A percentile compares a stretch with the other conserved stretches of the same genome.
These are phyloP conservation scores for Nannospalax galili DNA, from an alignment of 2,113 vertebrate species.

Conservation along the genomic window DNA sequence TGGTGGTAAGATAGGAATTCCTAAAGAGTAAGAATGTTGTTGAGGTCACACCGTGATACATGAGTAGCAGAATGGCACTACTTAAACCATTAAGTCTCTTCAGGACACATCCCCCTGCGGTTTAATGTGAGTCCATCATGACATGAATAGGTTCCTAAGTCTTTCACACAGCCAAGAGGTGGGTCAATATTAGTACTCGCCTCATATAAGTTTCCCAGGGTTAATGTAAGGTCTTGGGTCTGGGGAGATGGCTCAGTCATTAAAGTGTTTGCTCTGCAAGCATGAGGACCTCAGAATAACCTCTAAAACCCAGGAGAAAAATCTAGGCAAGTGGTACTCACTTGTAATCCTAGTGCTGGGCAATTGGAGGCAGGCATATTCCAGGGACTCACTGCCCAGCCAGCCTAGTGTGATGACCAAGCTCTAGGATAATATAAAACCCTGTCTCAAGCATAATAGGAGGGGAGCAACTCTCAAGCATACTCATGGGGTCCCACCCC, in stretches of 20 bases:
- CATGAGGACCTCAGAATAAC: too few relatives aligned
- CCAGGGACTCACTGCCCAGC: background rate
- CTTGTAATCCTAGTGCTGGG: too few relatives aligned
- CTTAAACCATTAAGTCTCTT: background rate
- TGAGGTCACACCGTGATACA: background rate
- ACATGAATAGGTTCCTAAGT: background rate
- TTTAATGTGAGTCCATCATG: background rate
- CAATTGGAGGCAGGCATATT: too few relatives aligned
- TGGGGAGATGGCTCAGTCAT: background rate
- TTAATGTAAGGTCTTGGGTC: background rate
- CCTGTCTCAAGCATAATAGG: background rate
- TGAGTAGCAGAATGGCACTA: background rate
- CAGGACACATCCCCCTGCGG: background rate
- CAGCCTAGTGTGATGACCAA: background rate
- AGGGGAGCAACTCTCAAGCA: too few relatives aligned
- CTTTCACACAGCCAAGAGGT: too few relatives aligned
- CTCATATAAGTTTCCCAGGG: background rate
- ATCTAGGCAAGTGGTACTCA: background rate
- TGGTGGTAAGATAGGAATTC: background rate
- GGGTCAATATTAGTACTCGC: too few relatives aligned
- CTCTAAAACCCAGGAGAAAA: background rate
- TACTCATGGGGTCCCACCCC: background rate
- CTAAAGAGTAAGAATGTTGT: background rate
- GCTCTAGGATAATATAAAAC: background rate
- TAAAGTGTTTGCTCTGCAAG: too few relatives aligned